Evolutionary conservation across 2,888 invertebrate genomes (phyloP).

Genomic region (Caenorhabditis japonica): DNA sequence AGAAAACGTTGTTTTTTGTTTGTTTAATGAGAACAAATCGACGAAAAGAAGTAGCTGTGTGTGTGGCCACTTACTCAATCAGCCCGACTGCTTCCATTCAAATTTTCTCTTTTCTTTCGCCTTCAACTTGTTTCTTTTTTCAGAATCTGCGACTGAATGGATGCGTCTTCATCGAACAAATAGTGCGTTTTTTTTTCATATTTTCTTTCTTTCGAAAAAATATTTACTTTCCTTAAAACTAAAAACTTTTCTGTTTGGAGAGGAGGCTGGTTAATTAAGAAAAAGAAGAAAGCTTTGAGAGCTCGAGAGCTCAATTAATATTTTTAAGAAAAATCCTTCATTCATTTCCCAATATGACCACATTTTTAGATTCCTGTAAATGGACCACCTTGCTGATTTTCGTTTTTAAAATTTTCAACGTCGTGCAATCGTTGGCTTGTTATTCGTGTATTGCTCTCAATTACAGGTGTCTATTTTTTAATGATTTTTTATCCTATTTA

Average conservation of each 20-base stretch:
- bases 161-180: slow-evolving; percentile 47
- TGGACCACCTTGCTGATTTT: slow-evolving; percentile 31
- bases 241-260: slow-evolving; percentile 7
- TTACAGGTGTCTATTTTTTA: slow-evolving; percentile 35
- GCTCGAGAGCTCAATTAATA: slow-evolving; percentile 44
- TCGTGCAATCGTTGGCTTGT: slow-evolving; percentile 38
- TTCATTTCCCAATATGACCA: slow-evolving; percentile 2
- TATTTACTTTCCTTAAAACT: slow-evolving; percentile 33
- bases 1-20: slow-evolving; percentile 33
- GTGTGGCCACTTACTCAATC: slow-evolving; percentile 50
- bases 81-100: slow-evolving; percentile 37
- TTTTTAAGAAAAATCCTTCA: slow-evolving; percentile 9
- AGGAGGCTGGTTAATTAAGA: too few relatives aligned
- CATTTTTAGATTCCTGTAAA: slow-evolving; percentile 30
- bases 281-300: too few relatives aligned
- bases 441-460: slow-evolving; percentile 50
- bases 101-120: slow-evolving; percentile 35
- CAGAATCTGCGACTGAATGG: slow-evolving; percentile 42
- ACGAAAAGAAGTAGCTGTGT: slow-evolving; percentile 23
- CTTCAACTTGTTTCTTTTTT: slow-evolving; percentile 40
- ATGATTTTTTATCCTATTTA: too few relatives aligned
- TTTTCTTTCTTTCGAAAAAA: slow-evolving; percentile 14
- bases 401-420: slow-evolving; percentile 9
- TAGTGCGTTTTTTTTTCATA: slow-evolving; percentile 40
- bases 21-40: slow-evolving; percentile 55